phyloP scores from a whole-genome alignment of 2,888 invertebrate species.

The Pinctada fucata region DNA sequence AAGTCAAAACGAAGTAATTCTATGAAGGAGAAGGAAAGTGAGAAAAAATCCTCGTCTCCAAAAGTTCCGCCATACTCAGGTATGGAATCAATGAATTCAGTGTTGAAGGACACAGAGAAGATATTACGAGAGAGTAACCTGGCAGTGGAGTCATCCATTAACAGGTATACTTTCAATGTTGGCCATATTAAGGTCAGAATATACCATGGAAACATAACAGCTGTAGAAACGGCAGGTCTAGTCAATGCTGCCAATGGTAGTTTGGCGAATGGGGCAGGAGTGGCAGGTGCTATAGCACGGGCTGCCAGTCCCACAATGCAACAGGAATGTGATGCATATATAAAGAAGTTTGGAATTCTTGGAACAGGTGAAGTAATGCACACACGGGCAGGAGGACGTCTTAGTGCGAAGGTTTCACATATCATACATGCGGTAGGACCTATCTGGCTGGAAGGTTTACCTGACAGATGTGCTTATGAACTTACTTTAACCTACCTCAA shows the following conservation, averaged over 20 bases:
- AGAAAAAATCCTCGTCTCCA: neutral
- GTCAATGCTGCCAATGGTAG: constrained; percentile 58
- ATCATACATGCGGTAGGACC: constrained; percentile 64
- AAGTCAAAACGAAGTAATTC: neutral
- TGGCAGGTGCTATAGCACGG: constrained; percentile 53
- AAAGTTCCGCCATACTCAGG: neutral
- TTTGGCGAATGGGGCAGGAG: constrained; percentile 48
- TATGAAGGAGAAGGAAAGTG: neutral
- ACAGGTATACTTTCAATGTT: constrained; percentile 36
- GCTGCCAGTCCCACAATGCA: constrained; percentile 50
- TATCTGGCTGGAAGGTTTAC: constrained; percentile 40
- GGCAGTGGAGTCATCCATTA: neutral
- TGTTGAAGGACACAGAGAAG: neutral
- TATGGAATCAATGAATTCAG: neutral
- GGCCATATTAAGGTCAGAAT: constrained; percentile 45
- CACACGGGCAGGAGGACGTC: constrained; percentile 55
- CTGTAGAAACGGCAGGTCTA: constrained; percentile 51
- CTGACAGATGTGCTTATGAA: constrained; percentile 42
- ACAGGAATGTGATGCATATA: constrained; percentile 50
- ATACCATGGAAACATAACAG: constrained; percentile 49
- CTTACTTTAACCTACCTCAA: constrained; percentile 52
- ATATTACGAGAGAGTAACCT: neutral
- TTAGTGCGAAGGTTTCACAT: constrained; percentile 48
- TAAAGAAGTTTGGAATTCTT: constrained; percentile 44
- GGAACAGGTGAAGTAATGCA: constrained; percentile 54